A percentile compares a stretch with the other conserved stretches of the same genome.
phyloP scores from a whole-genome alignment of 2,888 invertebrate species.

The Drosophila bunnanda region DNA sequence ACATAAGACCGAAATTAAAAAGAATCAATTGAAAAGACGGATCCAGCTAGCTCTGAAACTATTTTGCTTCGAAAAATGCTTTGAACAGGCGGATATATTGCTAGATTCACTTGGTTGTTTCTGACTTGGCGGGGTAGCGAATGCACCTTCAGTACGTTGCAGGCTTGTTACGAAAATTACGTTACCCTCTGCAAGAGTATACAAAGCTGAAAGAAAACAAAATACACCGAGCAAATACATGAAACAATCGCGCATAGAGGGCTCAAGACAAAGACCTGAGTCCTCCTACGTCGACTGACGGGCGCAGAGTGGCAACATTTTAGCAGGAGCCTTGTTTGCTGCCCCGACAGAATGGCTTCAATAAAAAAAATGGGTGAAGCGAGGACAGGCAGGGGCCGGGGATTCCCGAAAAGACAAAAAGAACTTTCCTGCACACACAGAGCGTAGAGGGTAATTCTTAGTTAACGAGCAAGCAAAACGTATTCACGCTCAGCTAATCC shows the following conservation, averaged over 20 bases:
- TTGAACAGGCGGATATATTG: no score
- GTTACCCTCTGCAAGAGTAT: neutral
- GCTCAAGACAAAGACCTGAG: neutral
- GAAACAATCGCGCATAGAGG: neutral
- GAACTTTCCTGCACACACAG: constrained; percentile 20
- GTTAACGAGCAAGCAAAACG: constrained; percentile 78
- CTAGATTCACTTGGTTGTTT: neutral
- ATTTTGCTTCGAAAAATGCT: neutral
- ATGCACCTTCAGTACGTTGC: neutral
- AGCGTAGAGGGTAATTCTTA: constrained; percentile 71
- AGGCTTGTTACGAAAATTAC: neutral
- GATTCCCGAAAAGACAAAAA: constrained; percentile 15
- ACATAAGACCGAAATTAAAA: neutral
- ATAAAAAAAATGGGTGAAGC: constrained; percentile 65
- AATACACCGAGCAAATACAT: neutral
- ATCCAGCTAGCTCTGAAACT: neutral
- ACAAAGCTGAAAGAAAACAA: neutral
- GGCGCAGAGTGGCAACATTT: constrained; percentile 31
- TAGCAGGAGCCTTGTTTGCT: constrained; percentile 16
- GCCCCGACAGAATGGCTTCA: constrained; percentile 52
- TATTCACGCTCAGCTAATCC: constrained; percentile 73
- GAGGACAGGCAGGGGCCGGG: constrained; percentile 40
- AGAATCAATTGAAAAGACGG: neutral
- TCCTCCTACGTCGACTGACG: neutral
- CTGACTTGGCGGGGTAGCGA: neutral